Percentiles rank a stretch among this genome's conserved stretches.
Conservation (phyloP, 2,888 invertebrate genomes). For the Trissolcus japonicus region DNA sequence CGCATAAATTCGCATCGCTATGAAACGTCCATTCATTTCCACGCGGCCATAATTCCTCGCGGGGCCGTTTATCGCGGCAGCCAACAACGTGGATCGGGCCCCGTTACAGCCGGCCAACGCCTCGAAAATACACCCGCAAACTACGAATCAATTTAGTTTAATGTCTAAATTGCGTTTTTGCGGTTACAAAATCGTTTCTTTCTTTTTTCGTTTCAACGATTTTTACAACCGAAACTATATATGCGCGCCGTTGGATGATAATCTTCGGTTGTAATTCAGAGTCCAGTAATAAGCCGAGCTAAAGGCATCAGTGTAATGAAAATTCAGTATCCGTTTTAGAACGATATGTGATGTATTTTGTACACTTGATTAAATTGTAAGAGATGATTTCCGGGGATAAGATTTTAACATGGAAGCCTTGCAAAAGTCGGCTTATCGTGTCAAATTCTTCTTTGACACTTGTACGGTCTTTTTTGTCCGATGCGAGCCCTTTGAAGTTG, state of each 20-base stretch:
- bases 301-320: too few species aligned
- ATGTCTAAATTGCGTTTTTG: background rate
- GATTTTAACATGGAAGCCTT: conserved; percentile 46
- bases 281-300: too few species aligned
- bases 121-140: conserved; percentile 31
- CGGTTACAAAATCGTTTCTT: background rate
- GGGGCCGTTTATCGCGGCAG: conserved; percentile 30
- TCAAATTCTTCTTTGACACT: conserved; percentile 42
- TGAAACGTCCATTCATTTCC: conserved; percentile 50
- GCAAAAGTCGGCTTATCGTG: conserved; percentile 12
- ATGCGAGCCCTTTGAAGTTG: conserved; percentile 38
- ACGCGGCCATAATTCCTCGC: conserved; percentile 40
- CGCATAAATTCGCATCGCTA: conserved; percentile 43
- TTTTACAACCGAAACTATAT: background rate
- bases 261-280: too few species aligned
- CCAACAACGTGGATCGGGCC: conserved; percentile 40
- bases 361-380: conserved; percentile 12
- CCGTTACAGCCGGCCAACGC: conserved; percentile 31
- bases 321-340: too few species aligned
- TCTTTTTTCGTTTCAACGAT: background rate
- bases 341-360: too few species aligned
- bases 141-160: conserved; percentile 31
- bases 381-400: conserved; percentile 13
- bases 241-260: background rate
- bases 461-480: conserved; percentile 41